Evolutionary conservation across 2,888 invertebrate genomes (phyloP).

Genomic region (Deilephila porcellus): DNA sequence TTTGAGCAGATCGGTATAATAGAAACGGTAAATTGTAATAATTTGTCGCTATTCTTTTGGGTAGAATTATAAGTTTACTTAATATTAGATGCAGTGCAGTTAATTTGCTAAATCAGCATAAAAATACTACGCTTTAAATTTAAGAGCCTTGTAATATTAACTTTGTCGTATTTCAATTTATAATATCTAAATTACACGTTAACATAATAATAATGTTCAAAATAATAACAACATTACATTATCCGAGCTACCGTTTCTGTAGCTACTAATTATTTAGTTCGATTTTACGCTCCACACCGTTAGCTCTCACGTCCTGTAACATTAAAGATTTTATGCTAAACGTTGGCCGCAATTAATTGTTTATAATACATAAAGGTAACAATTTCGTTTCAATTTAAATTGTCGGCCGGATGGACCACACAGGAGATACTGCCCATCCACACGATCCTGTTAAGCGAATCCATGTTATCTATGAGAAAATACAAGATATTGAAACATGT

Average conservation of each 20-base stretch:
- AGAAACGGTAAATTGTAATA: no score
- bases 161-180: no score
- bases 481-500: constrained; percentile 38
- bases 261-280: constrained; percentile 19
- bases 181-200: no score
- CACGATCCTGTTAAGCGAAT: constrained; percentile 46
- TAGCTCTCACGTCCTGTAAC: constrained; percentile 5
- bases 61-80: no score
- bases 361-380: constrained; percentile 31
- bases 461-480: constrained; percentile 37
- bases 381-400: constrained; percentile 32
- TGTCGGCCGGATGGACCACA: constrained; percentile 37
- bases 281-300: constrained; percentile 10
- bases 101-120: no score
- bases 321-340: constrained; percentile 25
- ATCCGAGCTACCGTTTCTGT: constrained; percentile 3
- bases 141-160: no score
- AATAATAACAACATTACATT: constrained; percentile 3
- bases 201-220: background rate
- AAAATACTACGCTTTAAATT: no score
- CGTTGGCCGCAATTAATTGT: constrained; percentile 23
- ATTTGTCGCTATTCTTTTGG: no score
- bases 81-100: no score
- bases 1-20: no score
- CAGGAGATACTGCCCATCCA: constrained; percentile 32